Conservation (phyloP, 2,797 vertebrate genomes). For the Danio choprae region DNA sequence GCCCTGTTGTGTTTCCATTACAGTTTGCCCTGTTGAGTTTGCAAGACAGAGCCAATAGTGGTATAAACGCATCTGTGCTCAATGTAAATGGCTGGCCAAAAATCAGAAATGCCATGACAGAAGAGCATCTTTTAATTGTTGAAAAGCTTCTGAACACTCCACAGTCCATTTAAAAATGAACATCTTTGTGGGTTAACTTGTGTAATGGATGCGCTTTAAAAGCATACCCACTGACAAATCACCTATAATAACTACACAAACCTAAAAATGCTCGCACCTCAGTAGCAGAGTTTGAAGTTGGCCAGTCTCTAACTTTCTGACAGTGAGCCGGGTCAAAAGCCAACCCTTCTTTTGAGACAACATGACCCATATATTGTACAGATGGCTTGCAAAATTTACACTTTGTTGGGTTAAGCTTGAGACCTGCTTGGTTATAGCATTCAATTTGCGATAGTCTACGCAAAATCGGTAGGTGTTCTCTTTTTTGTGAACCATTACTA, state of each 20-base stretch:
- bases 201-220: conserved; percentile 16
- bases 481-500: conserved; percentile 31
- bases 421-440: conserved; percentile 45
- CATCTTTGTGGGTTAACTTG: conserved; percentile 19
- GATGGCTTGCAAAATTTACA: conserved; percentile 40
- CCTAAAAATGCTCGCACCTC: conserved; percentile 38
- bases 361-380: conserved; percentile 26
- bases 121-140: conserved; percentile 16
- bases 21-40: neutral
- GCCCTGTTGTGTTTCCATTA: neutral
- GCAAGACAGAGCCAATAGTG: neutral
- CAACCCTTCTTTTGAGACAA: conserved; percentile 13
- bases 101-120: conserved; percentile 15
- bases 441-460: conserved; percentile 35
- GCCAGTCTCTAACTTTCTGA: conserved; percentile 33
- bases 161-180: neutral
- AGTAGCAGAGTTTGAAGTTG: neutral
- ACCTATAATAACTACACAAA: conserved; percentile 39
- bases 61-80: neutral
- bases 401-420: conserved; percentile 56
- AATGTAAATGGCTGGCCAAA: conserved; percentile 25
- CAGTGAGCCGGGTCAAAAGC: conserved; percentile 12
- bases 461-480: conserved; percentile 23
- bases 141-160: conserved; percentile 35
- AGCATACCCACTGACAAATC: conserved; percentile 22